Conservation (phyloP, 2,113 vertebrate species). For the Orientallactaga bullata region DNA sequence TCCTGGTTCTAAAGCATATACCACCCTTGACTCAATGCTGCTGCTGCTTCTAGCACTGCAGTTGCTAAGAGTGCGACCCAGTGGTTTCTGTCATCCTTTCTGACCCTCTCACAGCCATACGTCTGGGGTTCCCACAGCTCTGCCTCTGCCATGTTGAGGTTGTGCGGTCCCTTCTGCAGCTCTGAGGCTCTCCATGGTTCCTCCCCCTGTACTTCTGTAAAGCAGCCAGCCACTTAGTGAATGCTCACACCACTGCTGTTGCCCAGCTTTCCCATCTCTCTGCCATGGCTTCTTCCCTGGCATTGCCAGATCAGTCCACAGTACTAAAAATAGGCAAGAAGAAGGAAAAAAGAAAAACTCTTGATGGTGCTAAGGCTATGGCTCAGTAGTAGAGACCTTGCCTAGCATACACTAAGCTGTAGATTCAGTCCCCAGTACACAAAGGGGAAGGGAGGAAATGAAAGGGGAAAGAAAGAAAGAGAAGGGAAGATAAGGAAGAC, state of each 20-base stretch:
- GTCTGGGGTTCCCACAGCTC: not conserved
- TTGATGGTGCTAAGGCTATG: not conserved
- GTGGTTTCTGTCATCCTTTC: not conserved
- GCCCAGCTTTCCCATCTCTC: not conserved
- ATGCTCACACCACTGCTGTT: too few relatives aligned
- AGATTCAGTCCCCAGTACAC: not conserved
- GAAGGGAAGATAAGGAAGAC: too few relatives aligned
- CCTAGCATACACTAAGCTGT: not conserved
- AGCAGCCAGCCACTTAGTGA: not conserved
- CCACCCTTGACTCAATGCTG: not conserved
- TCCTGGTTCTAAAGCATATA: not conserved
- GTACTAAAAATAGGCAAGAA: not conserved
- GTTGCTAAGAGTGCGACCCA: not conserved
- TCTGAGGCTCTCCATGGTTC: not conserved
- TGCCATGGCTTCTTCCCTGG: too few relatives aligned
- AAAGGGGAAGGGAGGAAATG: too few relatives aligned
- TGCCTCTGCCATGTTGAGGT: too few relatives aligned
- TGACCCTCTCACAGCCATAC: not conserved
- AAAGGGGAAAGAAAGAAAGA: not conserved
- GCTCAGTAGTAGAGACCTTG: not conserved
- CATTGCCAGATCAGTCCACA: not conserved
- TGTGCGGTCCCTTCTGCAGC: too few relatives aligned
- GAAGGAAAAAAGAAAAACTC: not conserved
- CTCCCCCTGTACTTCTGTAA: not conserved
- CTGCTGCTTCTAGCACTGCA: accelerated